Percentiles rank a stretch among this genome's conserved stretches.
These are phyloP conservation scores for Spodoptera exigua DNA, from an alignment of 2,888 invertebrate genomes.

Conservation along the genomic window DNA sequence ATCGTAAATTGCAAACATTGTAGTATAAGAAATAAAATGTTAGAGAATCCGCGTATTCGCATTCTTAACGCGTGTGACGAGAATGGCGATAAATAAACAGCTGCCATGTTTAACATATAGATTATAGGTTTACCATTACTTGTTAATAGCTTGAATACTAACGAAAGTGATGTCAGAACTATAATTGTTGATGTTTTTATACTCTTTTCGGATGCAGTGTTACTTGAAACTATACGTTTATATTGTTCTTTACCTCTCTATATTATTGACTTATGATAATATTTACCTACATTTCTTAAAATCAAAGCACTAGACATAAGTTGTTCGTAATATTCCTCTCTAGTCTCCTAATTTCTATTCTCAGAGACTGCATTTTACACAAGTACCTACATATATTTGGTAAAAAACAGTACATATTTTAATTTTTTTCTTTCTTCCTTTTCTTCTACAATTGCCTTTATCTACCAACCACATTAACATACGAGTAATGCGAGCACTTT, in stretches of 20 bases:
- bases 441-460: neutral
- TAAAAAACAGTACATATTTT: too few species aligned
- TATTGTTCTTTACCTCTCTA: too few species aligned
- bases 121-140: slow-evolving; percentile 41
- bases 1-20: slow-evolving; percentile 29
- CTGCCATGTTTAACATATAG: slow-evolving; percentile 46
- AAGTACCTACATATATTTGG: too few species aligned
- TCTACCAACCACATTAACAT: slow-evolving; percentile 34
- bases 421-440: neutral
- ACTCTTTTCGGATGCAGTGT: slow-evolving; percentile 31
- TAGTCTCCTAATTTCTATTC: too few species aligned
- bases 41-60: slow-evolving; percentile 30
- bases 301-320: too few species aligned
- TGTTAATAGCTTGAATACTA: slow-evolving; percentile 39
- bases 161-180: slow-evolving; percentile 21
- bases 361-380: too few species aligned
- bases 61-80: slow-evolving; percentile 27
- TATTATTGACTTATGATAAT: too few species aligned
- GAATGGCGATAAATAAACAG: slow-evolving; percentile 44
- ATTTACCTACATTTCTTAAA: too few species aligned
- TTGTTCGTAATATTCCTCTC: too few species aligned
- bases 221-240: neutral
- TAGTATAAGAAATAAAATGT: slow-evolving; percentile 25
- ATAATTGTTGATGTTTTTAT: neutral
- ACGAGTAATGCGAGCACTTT: slow-evolving; percentile 74